These are phyloP conservation scores for Plutella xylostella DNA, from an alignment of 2,888 invertebrate species.

Conservation along the genomic window DNA sequence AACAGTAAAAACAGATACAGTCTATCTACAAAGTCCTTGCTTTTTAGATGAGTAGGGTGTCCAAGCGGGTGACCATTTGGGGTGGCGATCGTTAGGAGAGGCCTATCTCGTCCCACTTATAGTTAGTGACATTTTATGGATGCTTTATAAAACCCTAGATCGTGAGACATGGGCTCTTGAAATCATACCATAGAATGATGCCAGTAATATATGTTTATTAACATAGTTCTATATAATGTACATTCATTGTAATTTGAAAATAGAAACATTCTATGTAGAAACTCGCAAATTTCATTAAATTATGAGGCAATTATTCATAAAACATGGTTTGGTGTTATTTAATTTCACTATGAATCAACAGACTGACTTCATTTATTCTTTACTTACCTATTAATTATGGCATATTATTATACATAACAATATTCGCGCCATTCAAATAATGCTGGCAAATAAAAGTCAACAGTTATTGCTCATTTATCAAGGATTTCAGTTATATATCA, in stretches of 20 bases:
- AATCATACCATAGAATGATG: conserved; percentile 36
- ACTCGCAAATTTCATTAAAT: conserved; percentile 55
- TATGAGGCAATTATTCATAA: conserved; percentile 39
- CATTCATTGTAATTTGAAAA: conserved; percentile 63
- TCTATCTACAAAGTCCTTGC: too few species aligned
- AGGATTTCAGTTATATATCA: conserved; percentile 55
- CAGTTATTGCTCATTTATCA: conserved; percentile 38
- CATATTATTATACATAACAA: conserved; percentile 38
- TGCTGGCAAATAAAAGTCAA: conserved; percentile 31
- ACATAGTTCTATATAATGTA: conserved; percentile 57
- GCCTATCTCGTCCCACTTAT: too few species aligned
- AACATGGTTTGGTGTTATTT: conserved; percentile 48
- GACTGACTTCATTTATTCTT: conserved; percentile 23
- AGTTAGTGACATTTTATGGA: too few species aligned
- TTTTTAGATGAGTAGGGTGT: too few species aligned
- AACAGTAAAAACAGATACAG: too few species aligned
- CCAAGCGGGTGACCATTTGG: too few species aligned
- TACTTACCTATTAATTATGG: conserved; percentile 20
- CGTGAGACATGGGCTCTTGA: too few species aligned
- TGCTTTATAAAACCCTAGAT: too few species aligned
- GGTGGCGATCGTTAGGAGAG: too few species aligned
- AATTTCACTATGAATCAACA: conserved; percentile 35
- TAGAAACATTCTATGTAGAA: conserved; percentile 60
- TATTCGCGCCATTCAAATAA: conserved; percentile 23
- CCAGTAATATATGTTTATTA: conserved; percentile 65